Conservation (phyloP, 2,797 vertebrate species). For the Parauchenoglanis punctatus region DNA sequence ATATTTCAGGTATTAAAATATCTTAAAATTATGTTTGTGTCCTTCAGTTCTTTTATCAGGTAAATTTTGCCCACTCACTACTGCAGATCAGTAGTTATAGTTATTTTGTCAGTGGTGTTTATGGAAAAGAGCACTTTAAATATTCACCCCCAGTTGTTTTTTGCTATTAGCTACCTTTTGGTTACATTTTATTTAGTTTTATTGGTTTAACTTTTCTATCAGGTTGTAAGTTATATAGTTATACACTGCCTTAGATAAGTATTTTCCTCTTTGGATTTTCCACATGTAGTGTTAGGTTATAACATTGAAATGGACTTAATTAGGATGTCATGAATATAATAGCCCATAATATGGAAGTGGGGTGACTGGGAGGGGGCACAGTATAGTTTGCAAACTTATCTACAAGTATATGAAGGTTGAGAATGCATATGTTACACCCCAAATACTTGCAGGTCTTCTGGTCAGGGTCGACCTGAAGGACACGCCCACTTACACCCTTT, state of each 20-base stretch:
- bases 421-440: neutral
- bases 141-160: neutral
- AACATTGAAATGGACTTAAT: neutral
- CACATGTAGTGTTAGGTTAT: neutral
- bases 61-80: neutral
- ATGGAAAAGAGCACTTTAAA: neutral
- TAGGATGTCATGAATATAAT: neutral
- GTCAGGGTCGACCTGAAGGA: neutral
- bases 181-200: neutral
- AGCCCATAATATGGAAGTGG: neutral
- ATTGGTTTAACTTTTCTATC: neutral
- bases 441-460: neutral
- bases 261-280: neutral
- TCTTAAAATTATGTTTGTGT: slow-evolving; percentile 21
- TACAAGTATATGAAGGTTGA: neutral
- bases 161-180: neutral
- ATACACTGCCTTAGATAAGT: neutral
- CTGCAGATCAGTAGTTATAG: neutral
- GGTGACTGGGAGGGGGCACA: too few relatives aligned
- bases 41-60: neutral
- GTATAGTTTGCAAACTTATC: neutral
- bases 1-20: slow-evolving; percentile 54
- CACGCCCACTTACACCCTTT: neutral
- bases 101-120: neutral
- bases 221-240: neutral